Conservation (phyloP, 1,140 invertebrate species). For the Epicauta chinensis region DNA sequence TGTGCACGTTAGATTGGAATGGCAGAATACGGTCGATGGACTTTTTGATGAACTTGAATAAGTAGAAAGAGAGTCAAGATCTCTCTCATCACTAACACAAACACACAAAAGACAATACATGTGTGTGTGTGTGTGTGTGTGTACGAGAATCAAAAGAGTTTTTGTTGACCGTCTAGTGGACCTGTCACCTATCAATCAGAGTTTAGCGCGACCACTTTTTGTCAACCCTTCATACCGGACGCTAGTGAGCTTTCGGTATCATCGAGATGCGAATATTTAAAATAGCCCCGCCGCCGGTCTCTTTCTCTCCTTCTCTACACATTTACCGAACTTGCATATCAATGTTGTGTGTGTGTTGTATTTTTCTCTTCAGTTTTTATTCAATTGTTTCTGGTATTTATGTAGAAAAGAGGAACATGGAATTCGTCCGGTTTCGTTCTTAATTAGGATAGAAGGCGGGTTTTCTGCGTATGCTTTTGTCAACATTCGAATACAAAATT, state of each 20-base stretch:
- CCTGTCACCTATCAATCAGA: constrained; percentile 40
- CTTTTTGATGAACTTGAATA: too few species aligned
- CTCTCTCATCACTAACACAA: too few species aligned
- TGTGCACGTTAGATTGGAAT: not conserved
- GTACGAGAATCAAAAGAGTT: constrained; percentile 6
- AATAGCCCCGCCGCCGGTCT: constrained; percentile 33
- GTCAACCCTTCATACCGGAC: constrained; percentile 38
- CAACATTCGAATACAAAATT: too few species aligned
- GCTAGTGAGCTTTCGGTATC: constrained; percentile 33
- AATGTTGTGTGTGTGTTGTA: constrained; percentile 14
- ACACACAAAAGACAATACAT: not conserved
- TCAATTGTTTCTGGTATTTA: not conserved
- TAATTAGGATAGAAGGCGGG: too few species aligned
- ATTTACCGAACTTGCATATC: constrained; percentile 28
- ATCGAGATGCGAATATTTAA: constrained; percentile 33
- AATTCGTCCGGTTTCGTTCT: too few species aligned
- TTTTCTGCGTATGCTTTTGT: too few species aligned
- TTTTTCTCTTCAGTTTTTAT: constrained; percentile 1
- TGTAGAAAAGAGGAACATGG: too few species aligned
- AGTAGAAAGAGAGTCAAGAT: too few species aligned
- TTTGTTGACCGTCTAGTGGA: constrained; percentile 35
- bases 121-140: not conserved
- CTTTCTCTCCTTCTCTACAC: too few species aligned
- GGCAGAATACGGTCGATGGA: too few species aligned
- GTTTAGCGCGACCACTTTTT: constrained; percentile 39